phyloP scores from a whole-genome alignment of 2,113 vertebrate species.

The Heterotilapia buettikoferi region DNA sequence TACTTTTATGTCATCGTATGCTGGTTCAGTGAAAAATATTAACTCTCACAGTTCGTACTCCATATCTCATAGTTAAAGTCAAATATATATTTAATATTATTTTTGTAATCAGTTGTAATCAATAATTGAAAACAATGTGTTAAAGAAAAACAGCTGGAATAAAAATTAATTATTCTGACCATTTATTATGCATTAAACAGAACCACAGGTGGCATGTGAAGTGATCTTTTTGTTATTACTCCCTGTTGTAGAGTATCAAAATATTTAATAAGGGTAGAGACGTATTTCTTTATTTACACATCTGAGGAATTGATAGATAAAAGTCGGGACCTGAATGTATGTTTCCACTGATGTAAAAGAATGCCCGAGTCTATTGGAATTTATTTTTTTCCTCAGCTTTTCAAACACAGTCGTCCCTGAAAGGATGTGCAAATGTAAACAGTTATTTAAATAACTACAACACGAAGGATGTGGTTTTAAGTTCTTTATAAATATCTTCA shows the following conservation, averaged over 20 bases:
- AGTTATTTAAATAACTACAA: constrained; percentile 23
- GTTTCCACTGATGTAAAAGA: not conserved
- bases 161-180: not conserved
- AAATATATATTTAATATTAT: not conserved
- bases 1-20: not conserved
- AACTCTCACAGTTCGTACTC: not conserved
- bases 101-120: not conserved
- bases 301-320: not conserved
- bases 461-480: constrained; percentile 29
- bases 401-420: not conserved
- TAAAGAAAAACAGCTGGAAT: not conserved
- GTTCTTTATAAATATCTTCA: constrained; percentile 71
- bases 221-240: not conserved
- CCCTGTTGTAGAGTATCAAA: not conserved
- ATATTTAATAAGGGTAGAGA: not conserved
- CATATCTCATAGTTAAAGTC: not conserved
- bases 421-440: not conserved
- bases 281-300: not conserved
- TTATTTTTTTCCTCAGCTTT: not conserved
- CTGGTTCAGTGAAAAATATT: not conserved
- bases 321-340: not conserved
- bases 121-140: not conserved
- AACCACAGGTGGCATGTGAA: not conserved
- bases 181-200: not conserved
- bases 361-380: not conserved